Evolutionary conservation across 2,797 vertebrate species (phyloP), one percentile per base, ranked within the genome.

Genomic region (Rachycentron canadum): DNA sequence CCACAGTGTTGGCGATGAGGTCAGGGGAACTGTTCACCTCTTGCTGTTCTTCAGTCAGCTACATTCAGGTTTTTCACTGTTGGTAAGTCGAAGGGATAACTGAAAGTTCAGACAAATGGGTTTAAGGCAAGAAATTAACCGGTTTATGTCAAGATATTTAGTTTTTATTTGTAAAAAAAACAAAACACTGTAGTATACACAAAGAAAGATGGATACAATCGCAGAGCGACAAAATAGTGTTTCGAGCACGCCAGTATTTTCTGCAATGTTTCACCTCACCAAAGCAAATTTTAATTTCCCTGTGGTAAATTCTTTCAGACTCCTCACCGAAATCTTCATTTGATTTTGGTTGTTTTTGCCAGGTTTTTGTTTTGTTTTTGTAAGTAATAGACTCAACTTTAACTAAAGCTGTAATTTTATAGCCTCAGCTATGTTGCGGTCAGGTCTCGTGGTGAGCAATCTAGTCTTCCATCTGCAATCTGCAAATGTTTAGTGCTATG

Each of bases 361-460:
- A 40, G 11, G 43, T 21, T 61, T 43, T 23, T 23, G 8, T 55
- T 43, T 25, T 30, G 12, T 47, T 56, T 55, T 70, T 30, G 3
- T 13, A 17, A 14, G 34, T 40, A 9, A 53, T 26, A 2, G 19
- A 62, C 57, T 66, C 7, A 23, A 66, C 9, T 61, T 59, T 45
- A 59, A 67, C 7, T 36, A 9, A 73, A 19, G 30, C 60, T 60
- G n/a, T 52, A 71, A 71, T 83, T 76, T 83, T 2, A 56, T 40
- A 36, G 10, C 50, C 67, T 70, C 63, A 74, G 60, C 60, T 76
- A 78, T 83, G 79, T 49, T 81, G 80, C 63, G 78, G 80, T 75
- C 50, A 26, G 25, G 26, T 40, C 32, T 63, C 21, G 52, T 32
- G 38, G 53, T 41, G 26, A 30, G 50, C 19, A 16, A 45, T 49